A percentile compares a stretch with the other conserved stretches of the same genome.
These are phyloP conservation scores for Sinocyclocheilus anophthalmus DNA, from an alignment of 2,113 vertebrate genomes.

Conservation along the genomic window DNA sequence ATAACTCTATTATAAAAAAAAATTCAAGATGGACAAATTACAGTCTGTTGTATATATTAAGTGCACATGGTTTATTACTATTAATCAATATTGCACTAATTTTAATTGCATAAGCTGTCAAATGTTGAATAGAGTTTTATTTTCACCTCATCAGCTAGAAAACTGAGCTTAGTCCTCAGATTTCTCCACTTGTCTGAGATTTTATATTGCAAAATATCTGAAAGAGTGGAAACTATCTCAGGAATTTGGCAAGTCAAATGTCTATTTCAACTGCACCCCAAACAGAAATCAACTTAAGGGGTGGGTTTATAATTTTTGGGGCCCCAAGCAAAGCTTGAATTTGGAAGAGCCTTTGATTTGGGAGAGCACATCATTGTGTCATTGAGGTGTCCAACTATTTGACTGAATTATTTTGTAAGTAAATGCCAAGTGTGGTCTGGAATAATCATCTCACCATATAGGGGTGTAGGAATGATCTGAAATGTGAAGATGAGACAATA, in stretches of 20 bases:
- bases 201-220: constrained; percentile 6
- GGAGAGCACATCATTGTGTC: not conserved
- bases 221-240: constrained; percentile 40
- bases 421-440: not conserved
- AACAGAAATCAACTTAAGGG: not conserved
- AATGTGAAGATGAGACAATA: not conserved
- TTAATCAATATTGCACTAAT: not conserved
- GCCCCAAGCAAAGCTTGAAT: not conserved
- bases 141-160: constrained; percentile 21
- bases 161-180: not conserved
- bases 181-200: not conserved
- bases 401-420: constrained; percentile 2
- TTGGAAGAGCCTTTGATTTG: not conserved
- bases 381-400: constrained; percentile 16
- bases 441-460: not conserved
- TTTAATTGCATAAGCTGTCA: not conserved
- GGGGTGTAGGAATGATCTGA: not conserved
- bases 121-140: not conserved
- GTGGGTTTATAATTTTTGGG: not conserved
- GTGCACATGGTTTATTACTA: not conserved
- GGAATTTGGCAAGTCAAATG: constrained; percentile 33
- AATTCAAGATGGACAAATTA: not conserved
- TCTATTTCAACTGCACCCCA: constrained; percentile 25
- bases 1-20: too few relatives aligned
- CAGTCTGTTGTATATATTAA: not conserved